Evolutionary conservation across 2,888 invertebrate genomes (phyloP).

Genomic region (Masnerella sp.): DNA sequence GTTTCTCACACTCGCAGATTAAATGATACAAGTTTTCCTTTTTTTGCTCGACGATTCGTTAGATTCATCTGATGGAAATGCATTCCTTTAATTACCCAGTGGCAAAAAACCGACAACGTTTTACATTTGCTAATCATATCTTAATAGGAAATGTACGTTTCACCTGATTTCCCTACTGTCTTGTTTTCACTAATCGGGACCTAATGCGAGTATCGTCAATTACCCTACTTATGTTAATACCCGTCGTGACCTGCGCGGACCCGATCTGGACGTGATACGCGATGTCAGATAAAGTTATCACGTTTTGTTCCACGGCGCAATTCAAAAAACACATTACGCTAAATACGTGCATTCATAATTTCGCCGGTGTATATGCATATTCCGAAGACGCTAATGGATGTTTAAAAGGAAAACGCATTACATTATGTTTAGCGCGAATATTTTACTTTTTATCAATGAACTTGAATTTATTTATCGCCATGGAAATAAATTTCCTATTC

Average conservation of each 20-base stretch:
- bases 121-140: conserved; percentile 30
- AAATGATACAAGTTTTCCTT: conserved; percentile 4
- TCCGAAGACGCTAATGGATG: conserved; percentile 7
- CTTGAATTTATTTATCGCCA: no score
- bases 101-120: conserved; percentile 17
- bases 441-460: conserved; percentile 3
- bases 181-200: conserved; percentile 50
- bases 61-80: conserved; percentile 18
- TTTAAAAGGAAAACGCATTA: conserved; percentile 14
- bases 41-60: conserved; percentile 7
- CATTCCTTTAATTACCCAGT: conserved; percentile 14
- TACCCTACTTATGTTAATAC: conserved; percentile 52
- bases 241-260: conserved; percentile 28
- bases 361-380: conserved; percentile 26
- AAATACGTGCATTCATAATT: conserved; percentile 28
- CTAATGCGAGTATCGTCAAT: conserved; percentile 43
- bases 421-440: conserved; percentile 10
- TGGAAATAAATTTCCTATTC: no score
- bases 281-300: conserved; percentile 41
- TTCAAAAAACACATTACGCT: conserved; percentile 31
- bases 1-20: no score
- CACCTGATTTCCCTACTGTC: conserved; percentile 42
- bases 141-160: conserved; percentile 39
- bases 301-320: conserved; percentile 24
- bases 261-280: conserved; percentile 25